Conservation (phyloP, 2,888 invertebrate species). For the Diadegma fenestrale region DNA sequence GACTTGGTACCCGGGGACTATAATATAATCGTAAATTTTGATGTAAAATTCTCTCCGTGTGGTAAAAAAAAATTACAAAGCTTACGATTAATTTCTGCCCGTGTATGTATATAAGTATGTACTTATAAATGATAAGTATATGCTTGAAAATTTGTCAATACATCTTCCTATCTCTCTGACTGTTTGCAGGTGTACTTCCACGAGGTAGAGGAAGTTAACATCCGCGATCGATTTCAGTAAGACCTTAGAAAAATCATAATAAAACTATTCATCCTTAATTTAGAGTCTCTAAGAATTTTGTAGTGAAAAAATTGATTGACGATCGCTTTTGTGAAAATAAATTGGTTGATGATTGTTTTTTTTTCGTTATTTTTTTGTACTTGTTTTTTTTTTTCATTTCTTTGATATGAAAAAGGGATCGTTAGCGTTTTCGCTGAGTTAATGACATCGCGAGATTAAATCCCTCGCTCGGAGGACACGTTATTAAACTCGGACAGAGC, state of each 20-base stretch:
- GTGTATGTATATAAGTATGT: conserved; percentile 24
- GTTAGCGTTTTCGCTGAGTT: conserved; percentile 16
- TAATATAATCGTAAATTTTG: too few species aligned
- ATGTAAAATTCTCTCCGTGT: too few species aligned
- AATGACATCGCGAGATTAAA: conserved; percentile 21
- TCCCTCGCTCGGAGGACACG: neutral
- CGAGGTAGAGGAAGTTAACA: conserved; percentile 55
- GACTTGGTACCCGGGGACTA: too few species aligned
- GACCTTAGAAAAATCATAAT: conserved; percentile 44
- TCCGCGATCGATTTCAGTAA: conserved; percentile 56
- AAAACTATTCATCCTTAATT: conserved; percentile 17
- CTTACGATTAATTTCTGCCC: too few species aligned
- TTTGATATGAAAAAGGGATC: neutral
- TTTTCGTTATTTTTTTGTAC: neutral
- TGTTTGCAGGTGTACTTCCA: conserved; percentile 58
- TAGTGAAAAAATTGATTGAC: conserved; percentile 15
- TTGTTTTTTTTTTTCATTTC: neutral
- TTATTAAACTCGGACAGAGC: conserved; percentile 31
- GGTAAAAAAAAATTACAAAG: too few species aligned
- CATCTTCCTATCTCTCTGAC: conserved; percentile 48
- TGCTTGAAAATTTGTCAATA: conserved; percentile 7
- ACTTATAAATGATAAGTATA: neutral
- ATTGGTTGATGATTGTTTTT: neutral
- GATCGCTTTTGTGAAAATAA: neutral
- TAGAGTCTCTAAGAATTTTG: neutral